phyloP scores from a whole-genome alignment of 1,140 invertebrate genomes.

The Lucilia cuprina region DNA sequence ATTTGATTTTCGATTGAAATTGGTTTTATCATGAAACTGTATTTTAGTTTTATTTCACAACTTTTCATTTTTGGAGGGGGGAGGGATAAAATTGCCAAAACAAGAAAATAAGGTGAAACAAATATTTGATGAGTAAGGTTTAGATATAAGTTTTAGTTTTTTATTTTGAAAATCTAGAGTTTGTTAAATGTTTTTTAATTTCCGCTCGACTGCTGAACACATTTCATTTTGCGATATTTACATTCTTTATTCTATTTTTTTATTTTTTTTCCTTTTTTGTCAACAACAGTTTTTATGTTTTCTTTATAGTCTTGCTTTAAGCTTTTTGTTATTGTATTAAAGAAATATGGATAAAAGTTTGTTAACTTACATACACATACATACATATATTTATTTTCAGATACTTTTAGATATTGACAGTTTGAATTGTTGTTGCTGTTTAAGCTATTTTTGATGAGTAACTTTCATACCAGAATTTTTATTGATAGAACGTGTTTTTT shows the following conservation, averaged over 20 bases:
- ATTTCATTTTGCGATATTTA: not conserved
- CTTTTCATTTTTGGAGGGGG: not conserved
- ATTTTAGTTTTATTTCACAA: not conserved
- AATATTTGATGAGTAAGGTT: not conserved
- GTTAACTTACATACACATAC: too few relatives aligned
- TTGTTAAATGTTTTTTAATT: conserved; percentile 6
- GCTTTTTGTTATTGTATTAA: too few relatives aligned
- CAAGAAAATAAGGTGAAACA: not conserved
- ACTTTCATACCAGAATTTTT: too few relatives aligned
- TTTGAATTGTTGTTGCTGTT: too few relatives aligned
- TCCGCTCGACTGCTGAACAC: not conserved
- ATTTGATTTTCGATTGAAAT: not conserved
- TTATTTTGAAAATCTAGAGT: not conserved
- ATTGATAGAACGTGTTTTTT: too few relatives aligned
- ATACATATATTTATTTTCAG: too few relatives aligned
- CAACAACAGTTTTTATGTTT: not conserved
- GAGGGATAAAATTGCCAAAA: too few relatives aligned
- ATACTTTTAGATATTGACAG: too few relatives aligned
- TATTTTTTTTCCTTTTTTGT: not conserved
- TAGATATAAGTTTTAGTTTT: not conserved
- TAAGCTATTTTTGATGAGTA: too few relatives aligned
- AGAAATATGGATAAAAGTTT: too few relatives aligned
- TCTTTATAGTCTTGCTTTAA: too few relatives aligned
- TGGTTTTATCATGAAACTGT: not conserved
- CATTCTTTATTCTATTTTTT: not conserved